Percentiles rank a stretch among this genome's conserved stretches.
Conservation (phyloP, 2,888 invertebrate species). For the Caenorhabditis drosophilae region DNA sequence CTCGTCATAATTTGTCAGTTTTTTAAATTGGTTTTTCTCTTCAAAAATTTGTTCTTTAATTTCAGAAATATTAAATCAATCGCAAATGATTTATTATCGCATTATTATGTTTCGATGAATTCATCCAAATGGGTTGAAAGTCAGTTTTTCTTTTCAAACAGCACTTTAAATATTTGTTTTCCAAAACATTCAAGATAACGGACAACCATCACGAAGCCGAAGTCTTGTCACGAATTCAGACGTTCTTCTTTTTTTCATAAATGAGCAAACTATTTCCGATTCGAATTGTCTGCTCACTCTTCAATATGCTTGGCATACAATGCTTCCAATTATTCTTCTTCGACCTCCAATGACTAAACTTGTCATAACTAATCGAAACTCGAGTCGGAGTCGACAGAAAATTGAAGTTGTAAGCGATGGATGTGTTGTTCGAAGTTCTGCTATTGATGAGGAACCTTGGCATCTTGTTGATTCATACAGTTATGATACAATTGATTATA, state of each 20-base stretch:
- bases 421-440: constrained; percentile 5
- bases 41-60: background rate
- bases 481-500: constrained; percentile 38
- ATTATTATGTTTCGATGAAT: constrained; percentile 51
- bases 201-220: constrained; percentile 9
- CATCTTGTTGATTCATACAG: constrained; percentile 13
- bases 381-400: no score
- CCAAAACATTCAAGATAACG: no score
- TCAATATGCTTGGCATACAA: constrained; percentile 57
- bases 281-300: constrained; percentile 49
- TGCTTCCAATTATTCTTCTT: constrained; percentile 54
- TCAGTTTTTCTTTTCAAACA: no score
- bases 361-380: constrained; percentile 43
- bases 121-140: constrained; percentile 18
- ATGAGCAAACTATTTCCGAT: constrained; percentile 56
- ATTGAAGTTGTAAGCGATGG: constrained; percentile 16
- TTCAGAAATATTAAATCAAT: constrained; percentile 14
- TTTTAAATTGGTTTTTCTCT: no score
- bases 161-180: no score
- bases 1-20: constrained; percentile 31
- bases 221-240: constrained; percentile 34
- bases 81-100: constrained; percentile 46
- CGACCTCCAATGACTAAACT: constrained; percentile 56
- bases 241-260: constrained; percentile 53
- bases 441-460: background rate